These are phyloP conservation scores for Brachyrhaphis roseni DNA, from an alignment of 2,797 vertebrate species.

Conservation along the genomic window DNA sequence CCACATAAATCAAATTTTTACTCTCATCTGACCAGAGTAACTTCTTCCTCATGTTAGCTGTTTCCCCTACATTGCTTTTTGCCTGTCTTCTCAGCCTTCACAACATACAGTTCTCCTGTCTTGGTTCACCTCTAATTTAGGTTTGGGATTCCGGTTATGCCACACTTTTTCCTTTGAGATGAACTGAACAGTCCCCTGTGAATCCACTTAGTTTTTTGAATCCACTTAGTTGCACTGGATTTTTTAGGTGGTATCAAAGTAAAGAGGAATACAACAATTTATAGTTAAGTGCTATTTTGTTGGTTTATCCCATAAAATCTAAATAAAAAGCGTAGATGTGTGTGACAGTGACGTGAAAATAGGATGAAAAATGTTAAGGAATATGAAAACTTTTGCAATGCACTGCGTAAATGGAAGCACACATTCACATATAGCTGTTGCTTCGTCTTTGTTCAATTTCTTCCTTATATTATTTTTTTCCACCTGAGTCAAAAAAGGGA, in stretches of 20 bases:
- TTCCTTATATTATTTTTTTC: conserved; percentile 14
- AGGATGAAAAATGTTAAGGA: background rate
- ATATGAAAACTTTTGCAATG: background rate
- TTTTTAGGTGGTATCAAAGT: background rate
- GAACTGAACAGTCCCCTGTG: background rate
- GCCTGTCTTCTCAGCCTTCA: background rate
- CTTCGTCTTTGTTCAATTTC: conserved; percentile 11
- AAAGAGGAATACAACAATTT: background rate
- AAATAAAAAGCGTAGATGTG: background rate
- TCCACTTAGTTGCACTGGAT: background rate
- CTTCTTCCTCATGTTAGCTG: background rate
- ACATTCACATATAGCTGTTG: conserved; percentile 1
- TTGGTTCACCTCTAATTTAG: background rate
- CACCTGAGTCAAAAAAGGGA: conserved; percentile 40
- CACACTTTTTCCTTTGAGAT: background rate
- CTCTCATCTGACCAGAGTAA: background rate
- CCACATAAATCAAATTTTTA: background rate
- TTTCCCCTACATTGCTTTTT: background rate
- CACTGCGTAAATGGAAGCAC: background rate
- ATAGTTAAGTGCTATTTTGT: background rate
- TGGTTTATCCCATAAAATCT: background rate
- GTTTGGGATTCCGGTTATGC: background rate
- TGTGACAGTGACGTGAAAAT: background rate
- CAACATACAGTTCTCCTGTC: background rate
- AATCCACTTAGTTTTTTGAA: too few relatives aligned